phyloP scores from a whole-genome alignment of 1,140 invertebrate genomes.

The Neodiprion pinetum region DNA sequence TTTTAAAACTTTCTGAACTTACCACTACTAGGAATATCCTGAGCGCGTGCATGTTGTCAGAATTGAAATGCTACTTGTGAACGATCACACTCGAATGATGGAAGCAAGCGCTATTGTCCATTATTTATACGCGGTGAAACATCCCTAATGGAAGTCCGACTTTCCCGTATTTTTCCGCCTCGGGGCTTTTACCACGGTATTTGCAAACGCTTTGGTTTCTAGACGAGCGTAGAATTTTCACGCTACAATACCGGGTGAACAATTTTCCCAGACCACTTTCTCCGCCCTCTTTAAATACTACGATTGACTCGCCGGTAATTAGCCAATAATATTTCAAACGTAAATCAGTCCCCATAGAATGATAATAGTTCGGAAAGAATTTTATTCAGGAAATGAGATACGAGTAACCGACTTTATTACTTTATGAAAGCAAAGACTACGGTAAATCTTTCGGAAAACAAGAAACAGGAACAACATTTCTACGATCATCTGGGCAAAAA shows the following conservation, averaged over 20 bases:
- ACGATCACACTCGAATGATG: slow-evolving; percentile 1
- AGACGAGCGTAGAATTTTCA: background rate
- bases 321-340: no score
- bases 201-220: no score
- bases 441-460: no score
- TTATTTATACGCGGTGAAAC: slow-evolving; percentile 5
- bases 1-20: slow-evolving; percentile 10
- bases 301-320: background rate
- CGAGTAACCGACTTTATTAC: no score
- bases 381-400: no score
- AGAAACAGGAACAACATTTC: no score
- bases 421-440: no score
- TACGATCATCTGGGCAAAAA: no score
- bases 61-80: slow-evolving; percentile 8
- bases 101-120: background rate
- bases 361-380: no score
- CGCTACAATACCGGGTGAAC: background rate
- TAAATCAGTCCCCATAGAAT: no score
- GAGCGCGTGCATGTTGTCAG: background rate
- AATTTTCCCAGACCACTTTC: background rate
- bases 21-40: slow-evolving; percentile 17
- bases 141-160: background rate
- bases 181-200: background rate
- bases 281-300: background rate
- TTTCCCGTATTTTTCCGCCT: slow-evolving; percentile 8